These are phyloP conservation scores for Gnatocerus cornutus DNA, from an alignment of 2,888 invertebrate genomes.

Conservation along the genomic window DNA sequence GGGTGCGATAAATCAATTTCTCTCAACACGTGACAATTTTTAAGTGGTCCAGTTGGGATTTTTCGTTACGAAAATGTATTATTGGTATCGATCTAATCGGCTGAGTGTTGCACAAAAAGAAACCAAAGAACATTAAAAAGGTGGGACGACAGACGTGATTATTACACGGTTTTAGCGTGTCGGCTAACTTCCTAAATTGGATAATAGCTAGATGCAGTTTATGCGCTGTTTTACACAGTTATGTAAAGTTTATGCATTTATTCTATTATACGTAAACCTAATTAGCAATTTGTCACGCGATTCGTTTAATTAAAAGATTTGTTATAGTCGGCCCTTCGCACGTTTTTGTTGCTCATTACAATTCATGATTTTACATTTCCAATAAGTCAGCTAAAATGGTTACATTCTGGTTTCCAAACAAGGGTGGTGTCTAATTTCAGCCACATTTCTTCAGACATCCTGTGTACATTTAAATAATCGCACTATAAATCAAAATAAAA, in stretches of 20 bases:
- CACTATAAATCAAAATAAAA: not conserved
- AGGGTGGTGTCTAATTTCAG: too few relatives aligned
- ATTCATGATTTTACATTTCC: too few relatives aligned
- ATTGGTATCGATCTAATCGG: conserved; percentile 35
- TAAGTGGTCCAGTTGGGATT: conserved; percentile 29
- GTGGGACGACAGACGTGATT: conserved; percentile 35
- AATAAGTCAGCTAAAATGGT: too few relatives aligned
- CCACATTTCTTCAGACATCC: not conserved
- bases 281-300: not conserved
- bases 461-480: not conserved
- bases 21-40: conserved; percentile 38
- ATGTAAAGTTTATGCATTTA: conserved; percentile 7
- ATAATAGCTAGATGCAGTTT: conserved; percentile 37
- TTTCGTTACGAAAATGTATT: conserved; percentile 41
- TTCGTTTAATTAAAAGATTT: not conserved
- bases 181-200: conserved; percentile 38
- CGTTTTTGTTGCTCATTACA: too few relatives aligned
- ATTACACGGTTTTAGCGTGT: conserved; percentile 41
- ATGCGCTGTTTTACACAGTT: conserved; percentile 5
- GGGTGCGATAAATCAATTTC: conserved; percentile 33
- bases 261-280: not conserved
- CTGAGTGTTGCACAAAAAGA: conserved; percentile 34
- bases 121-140: conserved; percentile 36
- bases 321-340: not conserved
- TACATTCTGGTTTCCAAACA: too few relatives aligned